Percentiles rank a stretch among this genome's conserved stretches.
These are phyloP conservation scores for Tanypteryx hageni DNA, from an alignment of 2,888 invertebrate species.

Conservation along the genomic window DNA sequence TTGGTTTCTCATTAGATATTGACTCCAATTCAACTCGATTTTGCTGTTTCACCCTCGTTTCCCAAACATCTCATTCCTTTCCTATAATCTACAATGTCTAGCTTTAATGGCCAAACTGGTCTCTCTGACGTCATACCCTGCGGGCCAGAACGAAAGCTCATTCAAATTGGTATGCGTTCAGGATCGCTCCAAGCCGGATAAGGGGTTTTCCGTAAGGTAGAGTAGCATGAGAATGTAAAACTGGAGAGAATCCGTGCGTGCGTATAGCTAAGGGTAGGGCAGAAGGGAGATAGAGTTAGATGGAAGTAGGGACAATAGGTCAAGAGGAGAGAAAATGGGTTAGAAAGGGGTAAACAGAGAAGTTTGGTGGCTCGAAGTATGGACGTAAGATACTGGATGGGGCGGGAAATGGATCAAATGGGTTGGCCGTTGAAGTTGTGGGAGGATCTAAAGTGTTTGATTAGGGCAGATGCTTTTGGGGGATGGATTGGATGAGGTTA, in stretches of 20 bases:
- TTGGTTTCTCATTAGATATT: too few relatives aligned
- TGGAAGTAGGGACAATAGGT: not conserved
- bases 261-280: not conserved
- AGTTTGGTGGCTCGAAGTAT: not conserved
- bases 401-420: slow-evolving; percentile 53
- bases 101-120: too few relatives aligned
- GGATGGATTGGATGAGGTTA: not conserved
- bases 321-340: not conserved
- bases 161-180: too few relatives aligned
- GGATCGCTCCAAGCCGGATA: not conserved
- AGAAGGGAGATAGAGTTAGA: not conserved
- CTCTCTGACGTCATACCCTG: too few relatives aligned
- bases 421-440: not conserved
- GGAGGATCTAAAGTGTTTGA: slow-evolving; percentile 39
- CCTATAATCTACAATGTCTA: too few relatives aligned
- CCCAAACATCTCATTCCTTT: too few relatives aligned
- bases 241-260: not conserved
- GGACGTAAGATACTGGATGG: not conserved
- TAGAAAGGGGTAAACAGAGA: slow-evolving; percentile 8
- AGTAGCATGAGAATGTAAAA: not conserved
- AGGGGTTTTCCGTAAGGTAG: not conserved
- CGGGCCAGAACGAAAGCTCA: too few relatives aligned
- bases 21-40: too few relatives aligned
- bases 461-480: slow-evolving; percentile 44
- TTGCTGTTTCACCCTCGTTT: too few relatives aligned